Percentiles rank a stretch among this genome's conserved stretches.
Conservation (phyloP, 2,888 invertebrate species). For the Clistopyga incitator region DNA sequence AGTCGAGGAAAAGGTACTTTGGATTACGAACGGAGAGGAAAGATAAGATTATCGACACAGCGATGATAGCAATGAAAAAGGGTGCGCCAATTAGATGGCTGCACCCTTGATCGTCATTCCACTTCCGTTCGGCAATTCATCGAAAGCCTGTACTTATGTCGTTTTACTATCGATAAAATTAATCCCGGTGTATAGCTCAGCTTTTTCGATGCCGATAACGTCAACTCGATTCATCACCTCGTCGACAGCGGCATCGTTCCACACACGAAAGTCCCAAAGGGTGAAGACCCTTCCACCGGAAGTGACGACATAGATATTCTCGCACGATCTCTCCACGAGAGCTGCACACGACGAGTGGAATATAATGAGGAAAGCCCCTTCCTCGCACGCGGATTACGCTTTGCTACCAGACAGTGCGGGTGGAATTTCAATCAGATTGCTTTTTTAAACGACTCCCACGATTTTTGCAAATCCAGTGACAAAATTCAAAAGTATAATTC, state of each 20-base stretch:
- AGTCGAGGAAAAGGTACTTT: slow-evolving; percentile 23
- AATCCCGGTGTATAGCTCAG: slow-evolving; percentile 10
- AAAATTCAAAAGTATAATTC: background rate
- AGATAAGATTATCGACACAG: slow-evolving; percentile 49
- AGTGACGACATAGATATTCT: slow-evolving; percentile 63
- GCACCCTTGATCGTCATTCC: slow-evolving; percentile 53
- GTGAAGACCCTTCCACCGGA: slow-evolving; percentile 62
- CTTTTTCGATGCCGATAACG: slow-evolving; percentile 42
- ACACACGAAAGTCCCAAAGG: slow-evolving; percentile 48
- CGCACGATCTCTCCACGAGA: slow-evolving; percentile 36
- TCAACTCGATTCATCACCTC: slow-evolving; percentile 25
- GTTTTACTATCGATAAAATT: background rate
- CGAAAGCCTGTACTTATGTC: background rate
- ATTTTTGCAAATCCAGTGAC: slow-evolving; percentile 25
- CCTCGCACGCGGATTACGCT: slow-evolving; percentile 4
- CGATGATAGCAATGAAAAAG: slow-evolving; percentile 54
- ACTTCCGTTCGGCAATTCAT: slow-evolving; percentile 53
- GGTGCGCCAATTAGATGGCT: slow-evolving; percentile 61
- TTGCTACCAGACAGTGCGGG: slow-evolving; percentile 32
- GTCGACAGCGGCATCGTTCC: slow-evolving; percentile 15
- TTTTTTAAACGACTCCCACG: slow-evolving; percentile 52
- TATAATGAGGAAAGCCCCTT: slow-evolving; percentile 62
- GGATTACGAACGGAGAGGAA: slow-evolving; percentile 27
- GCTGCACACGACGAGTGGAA: slow-evolving; percentile 58
- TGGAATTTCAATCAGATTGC: slow-evolving; percentile 44